A percentile compares a stretch with the other conserved stretches of the same genome.
These are phyloP conservation scores for Pandemis corylana DNA, from an alignment of 2,888 invertebrate genomes.

Conservation along the genomic window DNA sequence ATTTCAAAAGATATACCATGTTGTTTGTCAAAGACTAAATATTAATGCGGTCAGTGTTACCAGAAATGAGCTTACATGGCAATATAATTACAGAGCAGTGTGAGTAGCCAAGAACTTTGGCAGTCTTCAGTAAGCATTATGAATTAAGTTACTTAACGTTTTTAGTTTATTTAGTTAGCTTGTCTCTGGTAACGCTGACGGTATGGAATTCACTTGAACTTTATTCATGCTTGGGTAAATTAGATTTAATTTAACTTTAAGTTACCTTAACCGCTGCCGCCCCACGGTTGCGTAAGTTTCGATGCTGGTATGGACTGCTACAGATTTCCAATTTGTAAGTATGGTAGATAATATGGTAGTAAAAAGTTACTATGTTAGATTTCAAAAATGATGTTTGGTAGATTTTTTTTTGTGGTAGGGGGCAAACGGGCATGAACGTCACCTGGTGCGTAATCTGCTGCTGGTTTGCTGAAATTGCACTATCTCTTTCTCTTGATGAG, in stretches of 20 bases:
- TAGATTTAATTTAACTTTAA: neutral
- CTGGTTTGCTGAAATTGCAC: no score
- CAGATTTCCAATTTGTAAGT: conserved; percentile 2
- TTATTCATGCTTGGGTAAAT: neutral
- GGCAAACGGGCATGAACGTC: no score
- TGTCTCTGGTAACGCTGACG: neutral
- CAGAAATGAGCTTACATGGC: neutral
- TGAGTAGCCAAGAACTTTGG: no score
- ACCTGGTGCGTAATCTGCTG: no score
- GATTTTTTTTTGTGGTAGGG: no score
- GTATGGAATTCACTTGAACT: neutral
- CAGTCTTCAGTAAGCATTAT: no score
- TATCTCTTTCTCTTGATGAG: no score
- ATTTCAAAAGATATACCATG: no score
- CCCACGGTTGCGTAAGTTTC: neutral
- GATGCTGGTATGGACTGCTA: conserved; percentile 5
- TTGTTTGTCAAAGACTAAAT: conserved; percentile 1
- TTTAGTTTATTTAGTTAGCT: neutral
- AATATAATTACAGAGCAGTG: no score
- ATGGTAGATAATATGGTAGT: neutral
- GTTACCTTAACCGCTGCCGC: conserved; percentile 3
- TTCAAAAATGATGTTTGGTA: no score
- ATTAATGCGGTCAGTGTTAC: neutral
- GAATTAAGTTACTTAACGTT: neutral
- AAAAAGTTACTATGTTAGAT: neutral